Evolutionary conservation across 1,140 invertebrate species (phyloP).

Genomic region (Hycleus phaleratus): DNA sequence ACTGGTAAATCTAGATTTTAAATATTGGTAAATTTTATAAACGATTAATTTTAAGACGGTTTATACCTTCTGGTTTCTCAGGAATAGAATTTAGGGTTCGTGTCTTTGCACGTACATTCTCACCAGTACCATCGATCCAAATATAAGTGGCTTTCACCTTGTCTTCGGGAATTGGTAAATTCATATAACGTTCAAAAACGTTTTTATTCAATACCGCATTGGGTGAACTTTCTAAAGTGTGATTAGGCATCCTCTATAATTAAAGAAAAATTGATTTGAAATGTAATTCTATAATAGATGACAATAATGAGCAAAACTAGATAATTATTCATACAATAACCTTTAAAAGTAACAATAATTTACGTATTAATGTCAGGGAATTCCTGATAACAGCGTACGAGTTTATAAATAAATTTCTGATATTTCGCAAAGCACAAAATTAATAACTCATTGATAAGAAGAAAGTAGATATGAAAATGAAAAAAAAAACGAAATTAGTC

Average conservation of each 20-base stretch:
- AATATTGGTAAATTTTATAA: not conserved
- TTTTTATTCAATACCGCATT: slow-evolving; percentile 69
- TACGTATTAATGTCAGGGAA: not conserved
- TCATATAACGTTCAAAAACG: slow-evolving; percentile 63
- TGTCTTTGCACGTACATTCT: slow-evolving; percentile 81
- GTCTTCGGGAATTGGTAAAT: slow-evolving; percentile 67
- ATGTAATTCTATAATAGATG: not conserved
- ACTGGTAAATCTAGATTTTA: slow-evolving; percentile 62
- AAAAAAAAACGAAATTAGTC: too few relatives aligned
- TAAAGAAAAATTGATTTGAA: not conserved
- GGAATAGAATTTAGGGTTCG: slow-evolving; percentile 75
- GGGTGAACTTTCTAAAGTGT: slow-evolving; percentile 53
- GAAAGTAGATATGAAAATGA: too few relatives aligned
- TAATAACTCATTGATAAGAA: too few relatives aligned
- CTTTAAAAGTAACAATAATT: not conserved
- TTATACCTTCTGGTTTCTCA: slow-evolving; percentile 56
- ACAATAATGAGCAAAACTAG: not conserved
- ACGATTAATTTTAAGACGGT: not conserved
- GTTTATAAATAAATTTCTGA: slow-evolving; percentile 8
- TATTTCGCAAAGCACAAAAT: not conserved
- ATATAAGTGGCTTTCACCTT: slow-evolving; percentile 82
- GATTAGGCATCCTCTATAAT: slow-evolving; percentile 42
- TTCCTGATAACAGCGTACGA: not conserved
- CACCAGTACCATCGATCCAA: slow-evolving; percentile 93
- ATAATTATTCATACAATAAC: too few relatives aligned